These are phyloP conservation scores for Helostoma temminkii DNA, from an alignment of 2,797 vertebrate species.

Conservation along the genomic window DNA sequence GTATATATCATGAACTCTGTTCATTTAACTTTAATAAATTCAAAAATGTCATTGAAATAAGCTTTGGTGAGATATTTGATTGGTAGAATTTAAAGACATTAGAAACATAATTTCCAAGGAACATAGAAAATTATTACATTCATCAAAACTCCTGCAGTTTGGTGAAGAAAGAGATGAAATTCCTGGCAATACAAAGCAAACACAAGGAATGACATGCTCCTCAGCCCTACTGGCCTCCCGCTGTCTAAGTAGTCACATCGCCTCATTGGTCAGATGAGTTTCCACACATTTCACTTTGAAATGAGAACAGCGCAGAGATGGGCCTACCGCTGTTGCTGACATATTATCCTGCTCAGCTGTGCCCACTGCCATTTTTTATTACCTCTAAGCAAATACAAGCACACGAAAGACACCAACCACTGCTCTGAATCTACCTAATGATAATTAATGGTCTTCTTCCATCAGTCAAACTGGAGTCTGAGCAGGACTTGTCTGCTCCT, in stretches of 20 bases:
- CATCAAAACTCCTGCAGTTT: not conserved
- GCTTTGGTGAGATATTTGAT: not conserved
- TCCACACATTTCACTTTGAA: conserved; percentile 69
- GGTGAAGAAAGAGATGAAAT: not conserved
- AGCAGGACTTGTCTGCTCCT: conserved; percentile 22
- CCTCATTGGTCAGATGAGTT: conserved; percentile 70
- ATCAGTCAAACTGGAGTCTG: conserved; percentile 3
- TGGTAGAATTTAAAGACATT: not conserved
- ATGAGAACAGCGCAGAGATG: conserved; percentile 42
- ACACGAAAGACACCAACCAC: not conserved
- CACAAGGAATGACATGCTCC: conserved; percentile 18
- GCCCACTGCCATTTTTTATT: conserved; percentile 21
- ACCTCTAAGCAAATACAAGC: conserved; percentile 33
- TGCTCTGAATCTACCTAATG: conserved; percentile 13
- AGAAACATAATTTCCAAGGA: not conserved
- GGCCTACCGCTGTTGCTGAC: conserved; percentile 35
- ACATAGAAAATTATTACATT: no score
- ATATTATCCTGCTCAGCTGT: conserved; percentile 40
- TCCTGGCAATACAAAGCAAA: conserved; percentile 28
- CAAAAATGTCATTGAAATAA: not conserved
- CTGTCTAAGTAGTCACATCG: conserved; percentile 61
- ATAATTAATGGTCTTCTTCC: conserved; percentile 29
- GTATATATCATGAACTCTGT: not conserved
- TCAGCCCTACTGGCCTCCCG: conserved; percentile 41
- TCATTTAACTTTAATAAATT: conserved; percentile 8